These are phyloP conservation scores for Anomalospiza imberbis DNA, from an alignment of 2,797 vertebrate genomes.

Conservation along the genomic window DNA sequence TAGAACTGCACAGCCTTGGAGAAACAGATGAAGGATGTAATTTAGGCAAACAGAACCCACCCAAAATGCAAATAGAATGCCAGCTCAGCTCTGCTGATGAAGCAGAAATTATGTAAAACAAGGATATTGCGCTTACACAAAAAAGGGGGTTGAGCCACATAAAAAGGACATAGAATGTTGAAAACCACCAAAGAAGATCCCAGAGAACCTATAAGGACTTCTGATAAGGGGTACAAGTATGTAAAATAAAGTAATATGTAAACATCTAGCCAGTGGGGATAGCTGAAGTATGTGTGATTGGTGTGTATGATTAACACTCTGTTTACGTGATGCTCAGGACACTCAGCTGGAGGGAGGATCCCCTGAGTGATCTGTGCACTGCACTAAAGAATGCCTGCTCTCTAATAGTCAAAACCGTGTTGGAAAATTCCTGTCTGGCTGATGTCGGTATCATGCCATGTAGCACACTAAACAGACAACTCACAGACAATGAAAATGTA, in stretches of 20 bases:
- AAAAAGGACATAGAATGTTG: too few species aligned
- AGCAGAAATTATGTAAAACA: not conserved
- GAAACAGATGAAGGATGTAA: not conserved
- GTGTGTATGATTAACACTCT: not conserved
- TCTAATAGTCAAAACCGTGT: not conserved
- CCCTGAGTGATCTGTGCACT: rapidly evolving
- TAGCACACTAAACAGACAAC: not conserved
- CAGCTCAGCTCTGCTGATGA: not conserved
- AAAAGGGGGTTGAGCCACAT: rapidly evolving
- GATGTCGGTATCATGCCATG: rapidly evolving
- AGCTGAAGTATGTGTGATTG: not conserved
- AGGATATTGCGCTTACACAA: rapidly evolving
- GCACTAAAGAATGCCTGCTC: not conserved
- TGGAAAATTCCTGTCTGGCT: not conserved
- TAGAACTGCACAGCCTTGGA: not conserved
- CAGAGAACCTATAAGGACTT: not conserved
- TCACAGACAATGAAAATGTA: not conserved
- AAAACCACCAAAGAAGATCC: not conserved
- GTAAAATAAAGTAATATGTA: not conserved
- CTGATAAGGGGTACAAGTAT: rapidly evolving
- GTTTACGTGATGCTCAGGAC: rapidly evolving
- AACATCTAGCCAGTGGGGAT: too few species aligned
- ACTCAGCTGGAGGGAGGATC: not conserved
- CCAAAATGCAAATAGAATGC: not conserved
- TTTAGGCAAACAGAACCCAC: not conserved